phyloP scores from a whole-genome alignment of 2,888 invertebrate genomes.

The Netelia inedita region DNA sequence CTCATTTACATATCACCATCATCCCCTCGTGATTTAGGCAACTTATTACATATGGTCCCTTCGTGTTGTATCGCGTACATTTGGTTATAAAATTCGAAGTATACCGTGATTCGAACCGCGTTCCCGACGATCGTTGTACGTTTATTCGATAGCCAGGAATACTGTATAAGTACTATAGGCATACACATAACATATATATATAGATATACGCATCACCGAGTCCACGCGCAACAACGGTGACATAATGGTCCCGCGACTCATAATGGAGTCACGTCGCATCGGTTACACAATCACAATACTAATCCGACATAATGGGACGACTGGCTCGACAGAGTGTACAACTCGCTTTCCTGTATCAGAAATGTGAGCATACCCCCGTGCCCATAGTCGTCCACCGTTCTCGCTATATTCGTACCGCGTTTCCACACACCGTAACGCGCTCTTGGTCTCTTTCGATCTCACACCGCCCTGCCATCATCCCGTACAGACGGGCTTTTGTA shows the following conservation, averaged over 20 bases:
- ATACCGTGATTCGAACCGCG: neutral
- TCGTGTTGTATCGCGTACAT: too few relatives aligned
- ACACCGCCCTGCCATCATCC: slow-evolving; percentile 1
- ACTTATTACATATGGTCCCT: too few relatives aligned
- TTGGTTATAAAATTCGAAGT: too few relatives aligned
- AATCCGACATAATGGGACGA: slow-evolving; percentile 80
- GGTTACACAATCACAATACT: slow-evolving; percentile 85
- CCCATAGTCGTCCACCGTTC: slow-evolving; percentile 3
- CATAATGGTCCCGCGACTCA: slow-evolving; percentile 74
- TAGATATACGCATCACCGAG: slow-evolving; percentile 36
- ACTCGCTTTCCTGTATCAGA: slow-evolving; percentile 58
- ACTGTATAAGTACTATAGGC: neutral
- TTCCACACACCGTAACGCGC: slow-evolving; percentile 3
- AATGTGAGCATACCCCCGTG: slow-evolving; percentile 45
- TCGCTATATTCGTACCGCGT: slow-evolving; percentile 53
- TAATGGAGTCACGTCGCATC: slow-evolving; percentile 84
- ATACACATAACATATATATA: slow-evolving; percentile 12
- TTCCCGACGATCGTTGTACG: slow-evolving; percentile 14
- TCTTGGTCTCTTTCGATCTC: slow-evolving; percentile 30
- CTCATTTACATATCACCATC: too few relatives aligned
- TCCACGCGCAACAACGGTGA: slow-evolving; percentile 60
- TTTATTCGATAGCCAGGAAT: slow-evolving; percentile 15
- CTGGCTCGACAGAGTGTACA: slow-evolving; percentile 56
- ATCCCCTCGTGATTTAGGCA: too few relatives aligned
- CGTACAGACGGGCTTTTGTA: slow-evolving; percentile 35